Percentiles rank a stretch among this genome's conserved stretches.
Evolutionary conservation across 2,113 vertebrate genomes (phyloP).

Genomic region (Plestiodon gilberti): DNA sequence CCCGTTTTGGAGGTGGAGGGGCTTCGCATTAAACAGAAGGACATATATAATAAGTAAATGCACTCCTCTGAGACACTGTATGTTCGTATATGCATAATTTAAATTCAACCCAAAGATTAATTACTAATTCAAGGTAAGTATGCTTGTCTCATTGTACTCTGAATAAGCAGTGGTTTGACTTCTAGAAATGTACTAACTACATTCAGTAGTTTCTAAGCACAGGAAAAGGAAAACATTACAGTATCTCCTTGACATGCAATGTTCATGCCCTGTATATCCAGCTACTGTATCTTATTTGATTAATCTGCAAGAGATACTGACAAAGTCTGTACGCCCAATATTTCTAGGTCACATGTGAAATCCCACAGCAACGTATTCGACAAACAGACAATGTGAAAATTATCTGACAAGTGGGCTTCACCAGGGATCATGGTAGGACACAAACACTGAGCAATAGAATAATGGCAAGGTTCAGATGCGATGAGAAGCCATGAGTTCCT

Average conservation of each 20-base stretch:
- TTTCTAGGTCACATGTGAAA: not conserved
- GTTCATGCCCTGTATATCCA: not conserved
- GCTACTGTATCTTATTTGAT: not conserved
- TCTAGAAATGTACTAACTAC: not conserved
- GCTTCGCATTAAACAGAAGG: constrained; percentile 78
- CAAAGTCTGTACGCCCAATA: not conserved
- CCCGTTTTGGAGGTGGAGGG: constrained; percentile 92
- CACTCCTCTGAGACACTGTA: not conserved
- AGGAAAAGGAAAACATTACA: not conserved
- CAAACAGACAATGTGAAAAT: not conserved
- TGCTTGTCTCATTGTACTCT: not conserved
- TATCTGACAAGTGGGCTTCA: not conserved
- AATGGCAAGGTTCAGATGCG: not conserved
- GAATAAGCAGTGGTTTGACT: not conserved
- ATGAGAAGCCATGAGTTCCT: no score
- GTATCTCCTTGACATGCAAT: not conserved
- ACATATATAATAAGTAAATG: constrained; percentile 59
- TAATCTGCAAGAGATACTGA: not conserved
- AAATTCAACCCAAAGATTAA: not conserved
- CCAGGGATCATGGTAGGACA: not conserved
- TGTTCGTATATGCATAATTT: not conserved
- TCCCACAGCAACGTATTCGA: not conserved
- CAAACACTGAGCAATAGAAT: not conserved
- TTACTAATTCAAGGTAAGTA: not conserved
- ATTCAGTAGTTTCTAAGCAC: not conserved